Evolutionary conservation across 2,797 vertebrate genomes (phyloP).

Genomic region (Eupleurogrammus muticus): DNA sequence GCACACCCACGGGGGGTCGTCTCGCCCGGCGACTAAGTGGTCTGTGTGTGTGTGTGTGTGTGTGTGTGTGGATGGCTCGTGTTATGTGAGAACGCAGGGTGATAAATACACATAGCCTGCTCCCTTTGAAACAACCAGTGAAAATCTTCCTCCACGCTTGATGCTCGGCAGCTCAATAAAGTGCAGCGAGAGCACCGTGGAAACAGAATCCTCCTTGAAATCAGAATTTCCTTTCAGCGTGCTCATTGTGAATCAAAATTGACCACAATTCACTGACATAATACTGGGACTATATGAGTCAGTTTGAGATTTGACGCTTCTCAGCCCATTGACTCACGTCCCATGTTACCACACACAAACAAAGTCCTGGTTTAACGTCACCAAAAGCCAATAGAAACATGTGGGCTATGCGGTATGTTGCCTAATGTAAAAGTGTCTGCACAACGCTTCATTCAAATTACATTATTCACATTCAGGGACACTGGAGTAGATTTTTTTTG

Average conservation of each 20-base stretch:
- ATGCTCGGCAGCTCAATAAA: conserved; percentile 28
- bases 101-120: conserved; percentile 53
- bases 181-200: not conserved
- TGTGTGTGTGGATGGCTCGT: conserved; percentile 26
- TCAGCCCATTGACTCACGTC: conserved; percentile 48
- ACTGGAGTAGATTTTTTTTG: conserved; percentile 24
- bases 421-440: no score
- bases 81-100: conserved; percentile 33
- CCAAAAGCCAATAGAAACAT: conserved; percentile 15
- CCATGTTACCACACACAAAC: conserved; percentile 30
- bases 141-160: conserved; percentile 19
- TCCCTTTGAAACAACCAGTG: conserved; percentile 36
- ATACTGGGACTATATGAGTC: conserved; percentile 56
- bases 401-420: not conserved
- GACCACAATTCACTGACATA: conserved; percentile 53
- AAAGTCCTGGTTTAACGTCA: conserved; percentile 22
- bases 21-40: conserved; percentile 74
- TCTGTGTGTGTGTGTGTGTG: conserved; percentile 45
- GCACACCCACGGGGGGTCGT: conserved; percentile 74
- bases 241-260: conserved; percentile 52
- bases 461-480: conserved; percentile 13
- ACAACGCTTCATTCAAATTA: conserved; percentile 24
- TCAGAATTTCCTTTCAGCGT: conserved; percentile 42
- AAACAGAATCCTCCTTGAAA: conserved; percentile 50
- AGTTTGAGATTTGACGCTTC: conserved; percentile 43